A percentile compares a stretch with the other conserved stretches of the same genome.
Evolutionary conservation across 2,888 invertebrate species (phyloP).

Genomic region (Drosophila flavopinicola): DNA sequence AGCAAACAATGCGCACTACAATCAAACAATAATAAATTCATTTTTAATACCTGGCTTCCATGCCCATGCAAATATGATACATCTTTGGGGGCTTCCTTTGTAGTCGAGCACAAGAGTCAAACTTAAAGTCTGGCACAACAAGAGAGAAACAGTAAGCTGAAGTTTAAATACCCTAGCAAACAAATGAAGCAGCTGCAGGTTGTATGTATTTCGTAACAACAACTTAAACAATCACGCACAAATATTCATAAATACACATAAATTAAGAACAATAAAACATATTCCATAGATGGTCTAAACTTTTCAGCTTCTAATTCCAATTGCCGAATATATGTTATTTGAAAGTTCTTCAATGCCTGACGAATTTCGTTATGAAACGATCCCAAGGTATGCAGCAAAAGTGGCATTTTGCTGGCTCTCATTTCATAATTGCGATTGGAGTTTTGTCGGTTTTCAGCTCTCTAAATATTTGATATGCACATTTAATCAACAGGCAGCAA

Average conservation of each 20-base stretch:
- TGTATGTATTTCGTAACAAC: no score
- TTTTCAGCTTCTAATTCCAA: no score
- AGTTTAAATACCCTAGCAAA: not conserved
- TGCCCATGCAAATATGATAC: conserved; percentile 15
- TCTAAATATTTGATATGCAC: conserved; percentile 28
- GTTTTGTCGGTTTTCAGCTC: conserved; percentile 1
- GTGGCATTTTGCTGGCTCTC: conserved; percentile 5
- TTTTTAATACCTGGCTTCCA: conserved; percentile 42
- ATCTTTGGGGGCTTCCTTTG: conserved; percentile 14
- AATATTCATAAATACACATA: not conserved
- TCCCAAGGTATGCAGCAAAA: conserved; percentile 3
- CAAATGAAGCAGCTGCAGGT: no score
- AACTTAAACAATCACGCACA: no score
- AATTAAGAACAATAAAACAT: not conserved
- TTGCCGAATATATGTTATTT: no score
- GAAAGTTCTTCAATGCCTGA: not conserved
- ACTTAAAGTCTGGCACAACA: not conserved
- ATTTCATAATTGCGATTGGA: not conserved
- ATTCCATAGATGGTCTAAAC: no score
- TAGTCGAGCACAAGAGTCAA: conserved; percentile 13
- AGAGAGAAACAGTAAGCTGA: not conserved
- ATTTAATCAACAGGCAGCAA: conserved; percentile 49
- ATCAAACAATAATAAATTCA: conserved; percentile 62
- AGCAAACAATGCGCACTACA: conserved; percentile 18
- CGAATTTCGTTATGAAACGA: not conserved